Evolutionary conservation across 2,113 vertebrate species (phyloP), one percentile per base, ranked within the genome.

Genomic region (Salminus brasiliensis): DNA sequence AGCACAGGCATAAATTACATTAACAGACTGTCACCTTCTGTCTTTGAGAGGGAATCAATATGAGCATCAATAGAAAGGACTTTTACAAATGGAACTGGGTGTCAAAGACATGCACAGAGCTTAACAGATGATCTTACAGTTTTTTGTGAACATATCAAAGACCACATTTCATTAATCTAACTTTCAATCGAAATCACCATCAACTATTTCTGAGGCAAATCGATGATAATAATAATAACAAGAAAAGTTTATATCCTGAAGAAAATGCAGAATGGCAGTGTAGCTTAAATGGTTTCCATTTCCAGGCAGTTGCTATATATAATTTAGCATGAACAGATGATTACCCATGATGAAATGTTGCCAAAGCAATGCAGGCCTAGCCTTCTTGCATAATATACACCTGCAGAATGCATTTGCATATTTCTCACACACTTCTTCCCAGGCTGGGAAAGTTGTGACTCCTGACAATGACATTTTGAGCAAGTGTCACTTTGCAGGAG

Each of bases 381-480:
- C n/a, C 1, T 47, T 36, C 45, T 53, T 74, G 55, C 6, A 55
- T 66, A 55, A 67, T 62, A 45, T 21, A 47, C n/a, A 39, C 63
- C 72, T 49, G 25, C 32, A 18, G 29, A 12, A 36, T 39, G n/a
- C 1, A 36, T 52, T 59, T 60, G 21, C 41, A 45, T 60, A 45
- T 30, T 53, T 9, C 43, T 36, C 60, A 49, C 57, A 39, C 62
- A 53, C 29, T 63, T 34, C 23, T 55, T 65, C 30, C 32, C 45
- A 69, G 43, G 60, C 60, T 83, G 78, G 60, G 68, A 84, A 83
- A 80, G 39, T 63, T 67, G 49, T 49, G 72, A 72, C 39, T 72
- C 67, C 36, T 76, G 34, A 55, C 57, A 23, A 15, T 12, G 43
- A 23, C 39, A 60, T 60, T 47, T 41, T 55, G 34, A 57, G 55